Evolutionary conservation across 1,140 invertebrate genomes (phyloP).

Genomic region (Campodea augens): DNA sequence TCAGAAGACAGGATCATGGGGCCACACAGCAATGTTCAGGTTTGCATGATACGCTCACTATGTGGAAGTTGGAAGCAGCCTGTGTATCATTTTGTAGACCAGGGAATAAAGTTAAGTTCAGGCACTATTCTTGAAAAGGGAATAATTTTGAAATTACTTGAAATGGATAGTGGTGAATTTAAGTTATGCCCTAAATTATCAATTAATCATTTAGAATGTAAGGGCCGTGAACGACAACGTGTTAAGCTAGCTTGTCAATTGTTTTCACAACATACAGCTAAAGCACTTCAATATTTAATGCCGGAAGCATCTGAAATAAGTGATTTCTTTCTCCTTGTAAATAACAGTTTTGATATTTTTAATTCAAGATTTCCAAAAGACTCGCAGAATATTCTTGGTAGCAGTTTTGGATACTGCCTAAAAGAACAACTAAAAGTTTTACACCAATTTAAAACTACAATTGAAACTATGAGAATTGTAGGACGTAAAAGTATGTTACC

Average conservation of each 20-base stretch:
- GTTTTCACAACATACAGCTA: conserved; percentile 8
- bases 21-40: no score
- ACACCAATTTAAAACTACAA: neutral
- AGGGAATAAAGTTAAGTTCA: no score
- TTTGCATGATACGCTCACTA: no score
- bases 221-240: conserved; percentile 8
- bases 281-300: conserved; percentile 7
- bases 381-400: neutral
- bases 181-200: conserved; percentile 4
- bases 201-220: conserved; percentile 5
- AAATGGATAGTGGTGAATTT: conserved; percentile 3
- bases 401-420: conserved; percentile 1
- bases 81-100: no score
- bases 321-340: conserved; percentile 8
- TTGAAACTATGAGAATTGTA: neutral
- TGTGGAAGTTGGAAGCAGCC: no score
- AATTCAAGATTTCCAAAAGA: conserved; percentile 6
- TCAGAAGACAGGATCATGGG: no score
- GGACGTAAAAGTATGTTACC: conserved; percentile 2
- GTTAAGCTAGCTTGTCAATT: conserved; percentile 8
- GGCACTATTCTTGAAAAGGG: no score
- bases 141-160: neutral
- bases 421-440: conserved; percentile 6
- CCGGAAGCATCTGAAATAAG: neutral
- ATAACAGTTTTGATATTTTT: conserved; percentile 11